Conservation (phyloP, 2,797 vertebrate genomes). For the Danio tinwini region DNA sequence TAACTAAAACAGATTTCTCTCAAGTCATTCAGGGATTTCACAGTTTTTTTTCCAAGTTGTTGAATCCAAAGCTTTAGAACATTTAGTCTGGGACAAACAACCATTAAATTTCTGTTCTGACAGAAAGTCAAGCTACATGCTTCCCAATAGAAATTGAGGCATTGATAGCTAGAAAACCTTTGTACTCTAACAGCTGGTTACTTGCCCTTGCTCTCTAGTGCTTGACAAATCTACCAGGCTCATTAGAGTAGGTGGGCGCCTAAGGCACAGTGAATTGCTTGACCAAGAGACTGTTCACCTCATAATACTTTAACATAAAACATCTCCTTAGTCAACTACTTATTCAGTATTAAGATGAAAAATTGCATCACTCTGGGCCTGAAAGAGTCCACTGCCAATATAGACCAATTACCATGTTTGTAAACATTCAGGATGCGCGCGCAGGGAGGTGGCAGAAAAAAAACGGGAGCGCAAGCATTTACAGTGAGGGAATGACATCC, state of each 20-base stretch:
- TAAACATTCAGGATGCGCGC: no score
- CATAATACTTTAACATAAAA: background rate
- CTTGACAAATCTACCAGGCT: background rate
- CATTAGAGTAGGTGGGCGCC: background rate
- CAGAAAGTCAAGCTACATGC: no score
- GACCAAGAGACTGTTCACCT: background rate
- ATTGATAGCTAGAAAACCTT: background rate
- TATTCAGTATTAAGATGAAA: background rate
- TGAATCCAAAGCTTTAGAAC: background rate
- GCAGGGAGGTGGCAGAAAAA: no score
- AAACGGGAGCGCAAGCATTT: no score
- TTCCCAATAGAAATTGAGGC: background rate
- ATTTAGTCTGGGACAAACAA: background rate
- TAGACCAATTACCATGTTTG: no score
- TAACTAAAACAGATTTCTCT: background rate
- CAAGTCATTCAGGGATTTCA: background rate
- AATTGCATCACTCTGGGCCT: background rate
- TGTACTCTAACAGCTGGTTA: background rate
- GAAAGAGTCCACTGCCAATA: background rate
- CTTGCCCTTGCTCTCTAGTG: background rate
- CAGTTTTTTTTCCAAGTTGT: background rate
- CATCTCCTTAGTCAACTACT: background rate
- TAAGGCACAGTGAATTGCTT: background rate
- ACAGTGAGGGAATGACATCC: no score
- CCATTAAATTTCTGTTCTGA: no score